Conservation (phyloP, 2,113 vertebrate species). For the Sylvietta virens region DNA sequence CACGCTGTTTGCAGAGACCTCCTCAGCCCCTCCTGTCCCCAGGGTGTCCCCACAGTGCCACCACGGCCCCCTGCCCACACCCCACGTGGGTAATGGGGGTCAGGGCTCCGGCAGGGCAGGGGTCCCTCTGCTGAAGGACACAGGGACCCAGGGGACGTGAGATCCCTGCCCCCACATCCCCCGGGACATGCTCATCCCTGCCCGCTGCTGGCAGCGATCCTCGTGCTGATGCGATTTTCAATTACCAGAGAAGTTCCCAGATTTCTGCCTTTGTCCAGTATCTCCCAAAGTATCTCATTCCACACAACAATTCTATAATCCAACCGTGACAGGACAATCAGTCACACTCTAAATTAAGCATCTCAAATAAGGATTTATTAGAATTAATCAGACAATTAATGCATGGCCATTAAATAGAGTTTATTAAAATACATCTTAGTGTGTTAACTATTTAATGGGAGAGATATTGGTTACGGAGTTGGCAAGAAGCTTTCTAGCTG, state of each 20-base stretch:
- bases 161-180: background rate
- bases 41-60: background rate
- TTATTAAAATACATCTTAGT: constrained; percentile 44
- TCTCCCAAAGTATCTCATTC: constrained; percentile 1
- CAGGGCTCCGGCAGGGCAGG: background rate
- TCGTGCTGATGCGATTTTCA: background rate
- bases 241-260: background rate
- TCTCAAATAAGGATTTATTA: constrained; percentile 62
- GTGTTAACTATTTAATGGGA: constrained; percentile 25
- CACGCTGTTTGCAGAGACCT: background rate
- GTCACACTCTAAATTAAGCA: constrained; percentile 60
- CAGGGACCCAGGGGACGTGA: background rate
- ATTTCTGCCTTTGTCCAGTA: constrained; percentile 35
- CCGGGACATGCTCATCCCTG: rapidly evolving
- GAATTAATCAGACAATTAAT: constrained; percentile 63
- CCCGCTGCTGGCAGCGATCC: background rate
- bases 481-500: background rate
- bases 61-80: rapidly evolving
- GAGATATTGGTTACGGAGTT: background rate
- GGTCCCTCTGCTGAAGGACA: background rate
- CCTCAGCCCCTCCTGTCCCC: background rate
- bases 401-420: constrained; percentile 29
- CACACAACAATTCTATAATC: constrained; percentile 51
- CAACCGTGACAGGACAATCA: constrained; percentile 36
- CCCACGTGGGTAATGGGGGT: rapidly evolving